phyloP scores from a whole-genome alignment of 2,113 vertebrate species.

The Fulmarus glacialis region DNA sequence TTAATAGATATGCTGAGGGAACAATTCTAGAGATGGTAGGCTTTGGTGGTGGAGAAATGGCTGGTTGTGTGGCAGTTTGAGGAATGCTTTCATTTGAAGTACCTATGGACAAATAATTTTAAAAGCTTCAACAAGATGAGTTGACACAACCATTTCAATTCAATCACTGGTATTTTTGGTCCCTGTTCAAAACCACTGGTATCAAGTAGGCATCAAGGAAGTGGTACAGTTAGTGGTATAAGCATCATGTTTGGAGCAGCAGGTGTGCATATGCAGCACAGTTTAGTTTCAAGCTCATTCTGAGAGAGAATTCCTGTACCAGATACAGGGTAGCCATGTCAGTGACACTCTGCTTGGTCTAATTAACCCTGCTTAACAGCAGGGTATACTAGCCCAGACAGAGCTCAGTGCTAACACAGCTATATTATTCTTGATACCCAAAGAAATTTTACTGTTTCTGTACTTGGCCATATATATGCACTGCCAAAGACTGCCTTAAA shows the following conservation, averaged over 20 bases:
- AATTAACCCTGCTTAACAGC: neutral
- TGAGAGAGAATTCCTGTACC: neutral
- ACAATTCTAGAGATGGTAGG: slow-evolving; percentile 76
- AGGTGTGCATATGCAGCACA: neutral
- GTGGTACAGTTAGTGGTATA: neutral
- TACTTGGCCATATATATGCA: neutral
- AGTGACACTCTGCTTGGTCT: neutral
- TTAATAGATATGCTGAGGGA: slow-evolving; percentile 77
- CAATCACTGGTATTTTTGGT: neutral
- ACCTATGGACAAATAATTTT: slow-evolving; percentile 58
- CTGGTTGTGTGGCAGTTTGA: slow-evolving; percentile 79
- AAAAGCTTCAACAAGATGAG: neutral
- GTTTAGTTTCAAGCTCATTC: neutral
- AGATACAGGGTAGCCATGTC: neutral
- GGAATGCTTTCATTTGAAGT: slow-evolving; percentile 82
- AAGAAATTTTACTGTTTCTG: neutral
- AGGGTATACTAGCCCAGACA: neutral
- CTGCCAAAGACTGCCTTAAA: neutral
- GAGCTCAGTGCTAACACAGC: neutral
- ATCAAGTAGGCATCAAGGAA: neutral
- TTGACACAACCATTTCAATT: neutral
- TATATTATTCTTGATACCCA: neutral
- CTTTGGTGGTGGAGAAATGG: slow-evolving; percentile 79
- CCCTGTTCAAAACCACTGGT: neutral
- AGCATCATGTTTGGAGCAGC: neutral